phyloP scores from a whole-genome alignment of 2,113 vertebrate species.

The Rhinoderma darwinii region DNA sequence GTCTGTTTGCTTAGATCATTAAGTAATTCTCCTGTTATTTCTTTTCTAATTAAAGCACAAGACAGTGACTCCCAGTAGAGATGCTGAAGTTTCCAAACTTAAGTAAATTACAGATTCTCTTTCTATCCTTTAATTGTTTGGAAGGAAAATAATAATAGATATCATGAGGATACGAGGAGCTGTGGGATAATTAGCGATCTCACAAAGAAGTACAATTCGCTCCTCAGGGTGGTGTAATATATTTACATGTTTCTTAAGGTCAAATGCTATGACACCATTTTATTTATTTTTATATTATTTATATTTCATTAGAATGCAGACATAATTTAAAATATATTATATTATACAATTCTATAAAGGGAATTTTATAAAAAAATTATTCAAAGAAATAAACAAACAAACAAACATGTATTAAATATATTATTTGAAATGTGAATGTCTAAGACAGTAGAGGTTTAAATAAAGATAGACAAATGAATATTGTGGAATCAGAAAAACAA shows the following conservation, averaged over 20 bases:
- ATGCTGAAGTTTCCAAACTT: neutral
- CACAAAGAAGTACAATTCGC: slow-evolving; percentile 1
- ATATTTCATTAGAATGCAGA: neutral
- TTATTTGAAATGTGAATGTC: neutral
- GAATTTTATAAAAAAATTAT: neutral
- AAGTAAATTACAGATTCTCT: slow-evolving; percentile 4
- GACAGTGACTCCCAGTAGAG: neutral
- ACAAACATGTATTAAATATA: neutral
- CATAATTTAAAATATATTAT: neutral
- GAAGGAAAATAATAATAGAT: neutral
- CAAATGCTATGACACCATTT: neutral
- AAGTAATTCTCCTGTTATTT: slow-evolving; percentile 14
- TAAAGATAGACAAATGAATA: neutral
- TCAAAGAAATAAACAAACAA: too few species aligned
- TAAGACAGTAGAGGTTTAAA: neutral
- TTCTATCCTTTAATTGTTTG: neutral
- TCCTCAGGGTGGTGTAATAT: neutral
- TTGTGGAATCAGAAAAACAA: too few species aligned
- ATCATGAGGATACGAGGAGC: neutral
- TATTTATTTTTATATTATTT: neutral
- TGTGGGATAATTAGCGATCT: slow-evolving; percentile 22
- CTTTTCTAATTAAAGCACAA: neutral
- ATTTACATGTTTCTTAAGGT: neutral
- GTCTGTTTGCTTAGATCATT: neutral
- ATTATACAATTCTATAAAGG: neutral